Conservation (phyloP, 2,888 invertebrate genomes). For the Cephus runcator region DNA sequence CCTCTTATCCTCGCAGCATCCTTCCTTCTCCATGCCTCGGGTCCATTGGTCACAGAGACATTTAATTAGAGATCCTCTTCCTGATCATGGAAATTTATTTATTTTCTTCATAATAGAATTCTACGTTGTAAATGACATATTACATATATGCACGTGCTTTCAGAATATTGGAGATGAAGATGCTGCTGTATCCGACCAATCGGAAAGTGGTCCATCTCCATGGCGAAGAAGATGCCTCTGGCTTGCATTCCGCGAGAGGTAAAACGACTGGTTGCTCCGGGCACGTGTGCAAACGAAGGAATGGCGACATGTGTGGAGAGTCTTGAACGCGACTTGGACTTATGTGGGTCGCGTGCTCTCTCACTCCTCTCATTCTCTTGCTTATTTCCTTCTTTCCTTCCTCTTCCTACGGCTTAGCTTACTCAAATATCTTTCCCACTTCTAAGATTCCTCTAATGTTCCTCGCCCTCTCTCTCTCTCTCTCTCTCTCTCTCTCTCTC, state of each 20-base stretch:
- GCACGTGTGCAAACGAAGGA: slow-evolving; percentile 33
- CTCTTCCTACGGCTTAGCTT: not conserved
- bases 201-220: slow-evolving; percentile 55
- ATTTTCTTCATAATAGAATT: not conserved
- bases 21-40: not conserved
- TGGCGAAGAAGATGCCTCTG: slow-evolving; percentile 48
- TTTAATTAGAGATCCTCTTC: not conserved
- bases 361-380: not conserved
- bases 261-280: slow-evolving; percentile 12
- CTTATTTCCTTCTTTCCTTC: slow-evolving; percentile 6
- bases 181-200: slow-evolving; percentile 31
- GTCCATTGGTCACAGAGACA: not conserved
- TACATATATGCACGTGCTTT: not conserved
- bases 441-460: slow-evolving; percentile 1
- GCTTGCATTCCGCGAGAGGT: slow-evolving; percentile 43
- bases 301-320: not conserved
- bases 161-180: not conserved
- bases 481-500: too few relatives aligned
- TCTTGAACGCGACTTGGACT: not conserved
- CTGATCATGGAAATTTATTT: not conserved
- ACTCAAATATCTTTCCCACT: slow-evolving; percentile 2
- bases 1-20: not conserved
- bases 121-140: not conserved
- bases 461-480: not conserved
- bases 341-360: not conserved